Base-by-base conservation (phyloP, 2,113 vertebrate species). In the Silurus asotus region DNA sequence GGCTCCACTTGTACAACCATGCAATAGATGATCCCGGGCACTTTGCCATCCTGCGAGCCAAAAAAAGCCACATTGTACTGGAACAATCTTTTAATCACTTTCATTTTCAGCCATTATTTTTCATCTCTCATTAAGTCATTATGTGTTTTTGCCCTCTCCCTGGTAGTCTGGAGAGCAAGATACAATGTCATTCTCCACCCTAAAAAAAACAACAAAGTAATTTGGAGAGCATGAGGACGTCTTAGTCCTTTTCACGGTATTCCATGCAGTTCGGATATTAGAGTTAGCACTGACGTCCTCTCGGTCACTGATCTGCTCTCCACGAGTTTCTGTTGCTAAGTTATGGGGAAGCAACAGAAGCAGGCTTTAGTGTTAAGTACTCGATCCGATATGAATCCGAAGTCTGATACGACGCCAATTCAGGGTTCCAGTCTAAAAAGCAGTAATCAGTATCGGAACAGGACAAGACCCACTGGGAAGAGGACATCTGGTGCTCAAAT, bases 111-210 rank as follows among this genome's bases (percentile, higher is more conserved):
- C 67, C 17, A 61, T 75, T 64, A 64, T 83, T 86, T 37, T 67
- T 81, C 45, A 77, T 74, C 81, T 58, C 88, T 86, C 75, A 83
- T 89, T 87, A 83, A 83, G 56, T 85, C 84, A 83, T 89, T 87
- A 85, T 84, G 61, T 79, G 83, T 67, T 82, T 37, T 69, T 83
- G 84, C 77, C 80, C 8, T 17, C 17, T 83, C 20, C 80, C 84
- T 78, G 51, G 79, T 61, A 62, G 15, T 72, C 69, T 17, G 51
- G 55, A 25, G 14, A n/a, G 56, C 28, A 45, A 61, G 48, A 75
- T 51, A 74, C 69, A 25, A 14, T 45, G 14, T 2, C 53, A 20
- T 56, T 28, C 81, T 20, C 81, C 81, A 28, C 45, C 58, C 48
- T n/a, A 53, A 59, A 53, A 53, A 79, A 79, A 45, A 5, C 5